Percentiles rank a stretch among this genome's conserved stretches.
These are phyloP conservation scores for Crocallis elinguaria DNA, from an alignment of 2,888 invertebrate genomes.

Conservation along the genomic window DNA sequence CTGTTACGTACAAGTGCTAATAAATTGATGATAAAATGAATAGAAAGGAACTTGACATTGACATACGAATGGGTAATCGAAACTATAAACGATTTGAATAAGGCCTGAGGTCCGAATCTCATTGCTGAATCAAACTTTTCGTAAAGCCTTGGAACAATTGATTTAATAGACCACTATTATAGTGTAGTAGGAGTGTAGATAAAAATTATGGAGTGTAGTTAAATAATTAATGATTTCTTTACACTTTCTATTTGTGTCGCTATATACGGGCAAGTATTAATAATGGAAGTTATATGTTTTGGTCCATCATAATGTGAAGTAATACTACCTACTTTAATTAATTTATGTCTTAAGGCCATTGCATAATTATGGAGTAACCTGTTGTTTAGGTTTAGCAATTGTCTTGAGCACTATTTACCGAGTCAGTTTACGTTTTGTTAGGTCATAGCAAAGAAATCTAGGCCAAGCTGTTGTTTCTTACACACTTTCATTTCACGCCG, in stretches of 20 bases:
- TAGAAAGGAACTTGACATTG: constrained; percentile 16
- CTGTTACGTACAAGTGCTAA: constrained; percentile 13
- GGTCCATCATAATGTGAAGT: too few species aligned
- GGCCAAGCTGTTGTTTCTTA: constrained; percentile 1
- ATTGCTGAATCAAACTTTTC: too few species aligned
- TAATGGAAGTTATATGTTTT: too few species aligned
- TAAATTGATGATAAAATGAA: background rate
- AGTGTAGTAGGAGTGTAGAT: too few species aligned
- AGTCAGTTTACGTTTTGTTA: constrained; percentile 15
- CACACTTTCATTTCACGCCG: background rate
- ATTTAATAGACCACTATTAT: too few species aligned
- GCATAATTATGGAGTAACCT: background rate
- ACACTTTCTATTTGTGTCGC: too few species aligned
- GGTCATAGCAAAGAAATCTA: constrained; percentile 11
- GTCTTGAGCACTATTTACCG: constrained; percentile 2
- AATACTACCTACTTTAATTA: background rate
- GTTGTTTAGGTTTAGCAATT: constrained; percentile 1
- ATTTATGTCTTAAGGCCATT: background rate
- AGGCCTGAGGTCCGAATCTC: too few species aligned
- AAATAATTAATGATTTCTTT: too few species aligned
- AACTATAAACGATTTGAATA: background rate
- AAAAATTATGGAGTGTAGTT: too few species aligned
- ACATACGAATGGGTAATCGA: background rate
- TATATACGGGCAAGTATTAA: too few species aligned
- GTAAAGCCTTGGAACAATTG: too few species aligned